phyloP scores from a whole-genome alignment of 92 coral and sea anemone species.

The Epizoanthus ramosus region DNA sequence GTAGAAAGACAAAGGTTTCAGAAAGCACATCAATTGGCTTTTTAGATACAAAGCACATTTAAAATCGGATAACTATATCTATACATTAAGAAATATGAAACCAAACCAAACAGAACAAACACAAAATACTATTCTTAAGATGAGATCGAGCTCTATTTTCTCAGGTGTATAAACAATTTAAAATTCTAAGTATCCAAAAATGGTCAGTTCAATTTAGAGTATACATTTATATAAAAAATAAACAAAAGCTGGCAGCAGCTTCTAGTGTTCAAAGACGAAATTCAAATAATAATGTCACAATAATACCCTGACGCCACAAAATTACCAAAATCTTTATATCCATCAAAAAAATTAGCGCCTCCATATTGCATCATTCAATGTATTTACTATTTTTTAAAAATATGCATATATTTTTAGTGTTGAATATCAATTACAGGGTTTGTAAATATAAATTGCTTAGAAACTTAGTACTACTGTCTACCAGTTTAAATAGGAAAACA shows the following conservation, averaged over 20 bases:
- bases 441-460: not conserved
- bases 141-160: no score
- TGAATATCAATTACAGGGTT: not conserved
- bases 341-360: not conserved
- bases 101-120: not conserved
- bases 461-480: not conserved
- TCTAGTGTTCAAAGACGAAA: not conserved
- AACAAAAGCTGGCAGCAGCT: conserved; percentile 12
- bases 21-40: no score
- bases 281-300: not conserved
- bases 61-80: no score
- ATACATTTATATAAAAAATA: not conserved
- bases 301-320: not conserved
- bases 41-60: no score
- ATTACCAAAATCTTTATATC: no score
- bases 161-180: conserved; percentile 1
- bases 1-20: not conserved
- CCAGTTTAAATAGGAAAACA: no score
- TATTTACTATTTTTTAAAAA: not conserved
- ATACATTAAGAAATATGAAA: not conserved
- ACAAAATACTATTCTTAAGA: not conserved
- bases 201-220: not conserved
- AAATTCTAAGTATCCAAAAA: not conserved
- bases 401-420: not conserved
- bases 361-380: conserved; percentile 14